A percentile compares a stretch with the other conserved stretches of the same genome.
Conservation (phyloP, 2,113 vertebrate species). For the Hiodon alosoides region DNA sequence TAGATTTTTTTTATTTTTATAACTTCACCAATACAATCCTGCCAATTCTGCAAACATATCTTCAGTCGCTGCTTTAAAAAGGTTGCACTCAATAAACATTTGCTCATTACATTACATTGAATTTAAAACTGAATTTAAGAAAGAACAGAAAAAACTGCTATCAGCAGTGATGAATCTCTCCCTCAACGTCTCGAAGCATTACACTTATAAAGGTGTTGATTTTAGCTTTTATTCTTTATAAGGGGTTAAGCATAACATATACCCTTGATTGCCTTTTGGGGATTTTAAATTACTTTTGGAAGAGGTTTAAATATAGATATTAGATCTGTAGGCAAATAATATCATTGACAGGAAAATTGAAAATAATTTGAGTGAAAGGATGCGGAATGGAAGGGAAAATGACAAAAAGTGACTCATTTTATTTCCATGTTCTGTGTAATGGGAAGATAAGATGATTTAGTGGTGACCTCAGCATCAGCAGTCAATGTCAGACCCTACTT, state of each 20-base stretch:
- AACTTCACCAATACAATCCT: no score
- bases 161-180: no score
- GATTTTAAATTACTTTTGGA: conserved; percentile 1
- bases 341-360: not conserved
- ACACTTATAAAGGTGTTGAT: not conserved
- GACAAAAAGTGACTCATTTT: conserved; percentile 4
- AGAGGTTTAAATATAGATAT: not conserved
- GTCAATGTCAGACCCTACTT: not conserved
- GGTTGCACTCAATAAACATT: no score
- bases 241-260: not conserved
- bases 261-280: not conserved
- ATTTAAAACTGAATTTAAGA: no score
- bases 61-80: no score
- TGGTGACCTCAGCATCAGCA: not conserved
- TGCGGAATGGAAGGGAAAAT: not conserved
- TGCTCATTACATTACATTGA: no score
- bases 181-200: not conserved
- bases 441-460: not conserved
- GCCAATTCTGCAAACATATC: no score
- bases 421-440: not conserved
- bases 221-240: not conserved
- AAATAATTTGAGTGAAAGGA: conserved; percentile 8
- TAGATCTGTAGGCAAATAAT: conserved; percentile 6
- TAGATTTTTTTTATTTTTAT: no score
- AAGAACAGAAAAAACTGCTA: no score